Evolutionary conservation across 2,113 vertebrate species (phyloP).

Genomic region (Heteronetta atricapilla): DNA sequence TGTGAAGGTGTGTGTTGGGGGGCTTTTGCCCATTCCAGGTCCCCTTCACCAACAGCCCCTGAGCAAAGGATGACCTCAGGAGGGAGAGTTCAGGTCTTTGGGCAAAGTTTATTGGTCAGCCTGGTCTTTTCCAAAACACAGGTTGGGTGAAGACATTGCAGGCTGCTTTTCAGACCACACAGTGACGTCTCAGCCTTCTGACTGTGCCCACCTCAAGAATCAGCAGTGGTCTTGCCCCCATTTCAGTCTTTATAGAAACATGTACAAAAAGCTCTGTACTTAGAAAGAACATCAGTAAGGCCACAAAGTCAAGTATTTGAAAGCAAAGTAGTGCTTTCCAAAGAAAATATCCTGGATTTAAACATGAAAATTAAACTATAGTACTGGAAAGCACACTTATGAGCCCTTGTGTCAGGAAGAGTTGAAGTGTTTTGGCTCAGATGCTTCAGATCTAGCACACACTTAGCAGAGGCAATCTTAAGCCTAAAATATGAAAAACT

Average conservation of each 20-base stretch:
- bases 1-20: neutral
- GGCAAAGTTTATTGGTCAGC: neutral
- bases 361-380: neutral
- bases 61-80: too few relatives aligned
- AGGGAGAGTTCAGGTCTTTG: neutral
- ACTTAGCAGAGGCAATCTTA: neutral
- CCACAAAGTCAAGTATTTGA: slow-evolving; percentile 14
- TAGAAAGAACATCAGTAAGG: slow-evolving; percentile 10
- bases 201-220: neutral
- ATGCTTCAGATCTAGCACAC: neutral
- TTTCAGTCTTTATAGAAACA: neutral
- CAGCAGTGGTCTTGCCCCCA: neutral
- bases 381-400: neutral
- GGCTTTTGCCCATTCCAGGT: too few relatives aligned
- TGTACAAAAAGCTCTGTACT: neutral
- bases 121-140: neutral
- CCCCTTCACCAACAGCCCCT: neutral
- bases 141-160: neutral
- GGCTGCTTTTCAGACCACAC: neutral
- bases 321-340: slow-evolving; percentile 16
- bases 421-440: neutral
- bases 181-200: neutral
- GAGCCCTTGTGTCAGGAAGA: neutral
- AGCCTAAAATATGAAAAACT: neutral
- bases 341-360: slow-evolving; percentile 7